phyloP scores from a whole-genome alignment of 2,888 invertebrate genomes.

The Mallateleia sp. region DNA sequence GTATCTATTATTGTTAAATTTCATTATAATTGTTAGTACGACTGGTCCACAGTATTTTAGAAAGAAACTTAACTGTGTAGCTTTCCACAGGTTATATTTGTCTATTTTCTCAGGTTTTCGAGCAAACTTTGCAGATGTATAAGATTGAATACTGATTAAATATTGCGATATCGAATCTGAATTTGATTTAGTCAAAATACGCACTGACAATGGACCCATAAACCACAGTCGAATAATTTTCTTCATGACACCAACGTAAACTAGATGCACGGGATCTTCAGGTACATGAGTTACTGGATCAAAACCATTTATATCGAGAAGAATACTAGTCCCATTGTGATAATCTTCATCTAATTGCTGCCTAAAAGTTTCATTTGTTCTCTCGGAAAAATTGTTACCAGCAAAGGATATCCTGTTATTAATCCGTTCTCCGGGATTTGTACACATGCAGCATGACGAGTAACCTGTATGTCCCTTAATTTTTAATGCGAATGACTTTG shows the following conservation, averaged over 20 bases:
- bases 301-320: conserved; percentile 5
- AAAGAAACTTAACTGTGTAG: conserved; percentile 25
- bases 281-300: conserved; percentile 12
- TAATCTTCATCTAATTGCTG: conserved; percentile 5
- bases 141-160: not conserved
- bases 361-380: conserved; percentile 6
- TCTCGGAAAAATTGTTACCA: not conserved
- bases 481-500: conserved; percentile 16
- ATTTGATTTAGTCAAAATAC: conserved; percentile 1
- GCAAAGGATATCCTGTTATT: not conserved
- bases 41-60: not conserved
- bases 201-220: not conserved
- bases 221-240: not conserved
- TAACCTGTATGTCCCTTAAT: conserved; percentile 20
- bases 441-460: conserved; percentile 12
- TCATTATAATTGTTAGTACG: not conserved
- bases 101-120: not conserved
- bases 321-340: conserved; percentile 5
- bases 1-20: not conserved
- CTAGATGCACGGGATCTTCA: conserved; percentile 22
- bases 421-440: not conserved
- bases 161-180: not conserved
- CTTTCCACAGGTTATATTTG: conserved; percentile 20
- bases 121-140: conserved; percentile 6
- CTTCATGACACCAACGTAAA: conserved; percentile 1